Conservation (phyloP, 2,888 invertebrate genomes). For the Lucinisca nassula region DNA sequence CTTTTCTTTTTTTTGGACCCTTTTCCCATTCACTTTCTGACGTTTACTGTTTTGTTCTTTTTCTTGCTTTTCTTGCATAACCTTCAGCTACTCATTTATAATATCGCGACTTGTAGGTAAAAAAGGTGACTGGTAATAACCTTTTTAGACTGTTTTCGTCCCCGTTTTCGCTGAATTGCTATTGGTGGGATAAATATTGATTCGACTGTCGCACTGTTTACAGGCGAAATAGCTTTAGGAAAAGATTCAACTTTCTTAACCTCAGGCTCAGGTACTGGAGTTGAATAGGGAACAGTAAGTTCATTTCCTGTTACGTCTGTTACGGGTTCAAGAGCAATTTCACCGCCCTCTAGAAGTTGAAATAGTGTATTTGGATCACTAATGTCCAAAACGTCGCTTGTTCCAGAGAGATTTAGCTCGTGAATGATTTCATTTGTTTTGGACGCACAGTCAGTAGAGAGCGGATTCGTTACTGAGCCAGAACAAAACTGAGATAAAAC, state of each 20-base stretch:
- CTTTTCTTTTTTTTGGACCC: neutral
- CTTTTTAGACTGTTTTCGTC: neutral
- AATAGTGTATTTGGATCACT: constrained; percentile 5
- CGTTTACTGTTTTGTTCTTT: neutral
- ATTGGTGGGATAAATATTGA: neutral
- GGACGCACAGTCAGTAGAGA: neutral
- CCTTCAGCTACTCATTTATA: neutral
- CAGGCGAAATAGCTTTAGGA: neutral
- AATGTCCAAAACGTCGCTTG: constrained; percentile 19
- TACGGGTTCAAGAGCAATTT: neutral
- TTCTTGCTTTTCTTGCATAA: neutral
- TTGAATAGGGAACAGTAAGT: neutral
- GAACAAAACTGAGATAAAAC: neutral
- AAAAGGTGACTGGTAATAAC: constrained; percentile 22
- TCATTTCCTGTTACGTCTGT: constrained; percentile 11
- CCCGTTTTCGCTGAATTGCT: constrained; percentile 3
- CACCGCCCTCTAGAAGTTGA: constrained; percentile 15
- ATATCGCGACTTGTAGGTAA: constrained; percentile 24
- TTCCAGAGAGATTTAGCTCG: neutral
- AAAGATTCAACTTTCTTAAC: neutral
- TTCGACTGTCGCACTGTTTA: neutral
- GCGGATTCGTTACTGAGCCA: neutral
- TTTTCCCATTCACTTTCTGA: neutral
- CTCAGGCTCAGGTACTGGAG: constrained; percentile 1
- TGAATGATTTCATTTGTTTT: neutral